These are phyloP conservation scores for Lanistes nyassanus DNA, from an alignment of 1,140 invertebrate species.

Conservation along the genomic window DNA sequence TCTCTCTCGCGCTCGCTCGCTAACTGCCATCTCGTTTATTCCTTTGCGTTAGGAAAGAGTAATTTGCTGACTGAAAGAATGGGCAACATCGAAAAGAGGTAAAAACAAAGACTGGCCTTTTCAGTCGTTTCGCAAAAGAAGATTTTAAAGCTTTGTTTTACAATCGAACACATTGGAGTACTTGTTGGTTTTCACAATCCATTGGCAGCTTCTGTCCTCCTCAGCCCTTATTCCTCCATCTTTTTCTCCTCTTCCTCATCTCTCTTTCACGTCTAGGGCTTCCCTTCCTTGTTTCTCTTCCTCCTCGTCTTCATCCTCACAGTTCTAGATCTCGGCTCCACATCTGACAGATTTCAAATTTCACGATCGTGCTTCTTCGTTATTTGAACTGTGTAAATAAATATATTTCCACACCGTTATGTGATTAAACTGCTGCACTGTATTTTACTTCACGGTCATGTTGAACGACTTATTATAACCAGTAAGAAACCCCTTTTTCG, in stretches of 20 bases:
- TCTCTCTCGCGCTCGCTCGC: background rate
- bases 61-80: background rate
- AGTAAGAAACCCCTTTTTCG: too few species aligned
- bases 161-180: background rate
- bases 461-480: too few species aligned
- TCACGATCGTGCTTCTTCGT: too few species aligned
- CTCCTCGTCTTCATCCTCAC: background rate
- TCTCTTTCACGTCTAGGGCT: background rate
- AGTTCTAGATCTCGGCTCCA: background rate
- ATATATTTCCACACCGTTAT: too few species aligned
- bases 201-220: too few species aligned
- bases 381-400: too few species aligned
- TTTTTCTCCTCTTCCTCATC: background rate
- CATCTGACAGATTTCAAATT: too few species aligned
- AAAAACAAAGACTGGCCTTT: too few species aligned
- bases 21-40: background rate
- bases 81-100: background rate
- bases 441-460: too few species aligned
- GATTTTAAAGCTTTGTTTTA: background rate
- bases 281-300: background rate
- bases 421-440: too few species aligned
- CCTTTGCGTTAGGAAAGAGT: background rate
- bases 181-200: background rate
- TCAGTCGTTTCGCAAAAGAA: background rate
- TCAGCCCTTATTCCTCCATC: too few species aligned